Evolutionary conservation across 2,888 invertebrate species (phyloP), one percentile per base, ranked within the genome.

Genomic region (Gasteruption jaculator): DNA sequence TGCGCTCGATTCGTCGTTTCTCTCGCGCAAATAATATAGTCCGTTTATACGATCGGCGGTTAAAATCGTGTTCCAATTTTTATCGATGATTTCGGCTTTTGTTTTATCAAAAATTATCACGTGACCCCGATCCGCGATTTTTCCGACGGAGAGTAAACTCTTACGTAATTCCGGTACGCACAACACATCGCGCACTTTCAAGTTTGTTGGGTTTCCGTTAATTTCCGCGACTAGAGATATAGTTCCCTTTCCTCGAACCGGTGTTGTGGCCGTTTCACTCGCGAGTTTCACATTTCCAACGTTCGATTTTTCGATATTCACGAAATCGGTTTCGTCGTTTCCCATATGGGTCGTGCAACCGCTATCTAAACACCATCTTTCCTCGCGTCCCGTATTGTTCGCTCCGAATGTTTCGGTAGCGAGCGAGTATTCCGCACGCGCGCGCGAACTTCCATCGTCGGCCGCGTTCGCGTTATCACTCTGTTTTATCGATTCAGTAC

Each of bases 61-160:
- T 5, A 41, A 8, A 18, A 45, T 16, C 12, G 27, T 41, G 4
- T 42, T 36, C 8, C 41, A 27, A 8, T 21, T 16, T 22, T 33
- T 22, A 8, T 45, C 33, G 14, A 45, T 18, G 12, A 45, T 16
- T 36, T 45, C 30, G 8, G 45, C 45, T 6, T 34, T 41, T 34
- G 37, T 22, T 14, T 38, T 45, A 18, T 45, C 41, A 30, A 45
- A 56, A 78, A 80, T 10, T 77, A 79, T 38, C 78, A 59, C 3
- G 78, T 78, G 78, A 78, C 79, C 12, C 19, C 15, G 7, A 19
- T 46, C 39, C 6, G 46, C 15, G n/a, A 46, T 46, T 14, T 30
- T 22, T 8, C 37, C 43, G 12, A 46, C 43, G 6, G 43, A 44
- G 22, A 46, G 15, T 20, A 44, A 29, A 22, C 41, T 46, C 5